Conservation (phyloP, 1,140 invertebrate genomes). For the Calephelis virginiensis region DNA sequence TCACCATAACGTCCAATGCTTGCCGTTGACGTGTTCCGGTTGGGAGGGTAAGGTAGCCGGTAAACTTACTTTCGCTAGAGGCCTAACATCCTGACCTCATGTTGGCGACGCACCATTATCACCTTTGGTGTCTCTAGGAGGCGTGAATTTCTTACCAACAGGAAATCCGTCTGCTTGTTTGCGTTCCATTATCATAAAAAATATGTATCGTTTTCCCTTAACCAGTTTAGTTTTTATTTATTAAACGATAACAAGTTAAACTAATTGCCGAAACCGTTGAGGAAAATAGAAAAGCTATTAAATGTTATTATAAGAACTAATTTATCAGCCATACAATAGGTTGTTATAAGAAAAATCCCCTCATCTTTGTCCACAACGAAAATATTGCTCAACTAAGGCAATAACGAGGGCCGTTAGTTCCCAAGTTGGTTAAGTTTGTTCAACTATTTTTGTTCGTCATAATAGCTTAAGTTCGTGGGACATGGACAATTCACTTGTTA, state of each 20-base stretch:
- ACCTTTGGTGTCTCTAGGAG: too few species aligned
- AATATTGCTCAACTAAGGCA: slow-evolving; percentile 71
- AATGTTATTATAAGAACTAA: slow-evolving; percentile 33
- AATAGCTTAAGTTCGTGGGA: slow-evolving; percentile 61
- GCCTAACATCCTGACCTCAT: too few species aligned
- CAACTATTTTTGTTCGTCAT: slow-evolving; percentile 70
- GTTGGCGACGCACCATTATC: too few species aligned
- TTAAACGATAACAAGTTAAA: background rate
- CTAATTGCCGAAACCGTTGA: slow-evolving; percentile 1
- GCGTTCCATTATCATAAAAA: too few species aligned
- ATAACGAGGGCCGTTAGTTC: slow-evolving; percentile 62
- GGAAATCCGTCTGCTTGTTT: too few species aligned
- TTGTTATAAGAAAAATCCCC: slow-evolving; percentile 53
- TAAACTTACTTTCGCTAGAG: too few species aligned
- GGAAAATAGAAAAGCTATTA: slow-evolving; percentile 5
- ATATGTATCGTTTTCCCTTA: too few species aligned
- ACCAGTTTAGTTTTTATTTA: background rate
- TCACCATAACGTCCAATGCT: too few species aligned
- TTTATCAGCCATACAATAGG: slow-evolving; percentile 52
- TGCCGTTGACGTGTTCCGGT: too few species aligned
- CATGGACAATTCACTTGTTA: slow-evolving; percentile 22
- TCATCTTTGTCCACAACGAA: slow-evolving; percentile 43
- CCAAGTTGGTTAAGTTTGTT: slow-evolving; percentile 49
- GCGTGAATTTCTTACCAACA: too few species aligned
- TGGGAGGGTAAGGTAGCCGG: too few species aligned